phyloP scores from a whole-genome alignment of 2,797 vertebrate genomes.

The Denticeps clupeoides region DNA sequence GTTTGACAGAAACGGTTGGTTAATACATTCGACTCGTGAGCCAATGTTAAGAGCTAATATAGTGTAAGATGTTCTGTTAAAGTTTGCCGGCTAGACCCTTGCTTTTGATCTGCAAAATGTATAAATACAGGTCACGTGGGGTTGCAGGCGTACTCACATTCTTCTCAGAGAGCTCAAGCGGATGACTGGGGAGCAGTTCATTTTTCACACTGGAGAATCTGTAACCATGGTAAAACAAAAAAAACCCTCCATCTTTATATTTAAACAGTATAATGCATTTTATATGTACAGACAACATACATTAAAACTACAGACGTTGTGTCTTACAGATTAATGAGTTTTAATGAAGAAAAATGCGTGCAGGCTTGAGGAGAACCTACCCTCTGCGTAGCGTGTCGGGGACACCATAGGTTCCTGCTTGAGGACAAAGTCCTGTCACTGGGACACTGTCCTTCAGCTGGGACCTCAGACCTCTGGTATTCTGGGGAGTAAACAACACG shows the following conservation, averaged over 20 bases:
- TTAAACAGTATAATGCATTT: not conserved
- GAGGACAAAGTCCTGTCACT: conserved; percentile 67
- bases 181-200: conserved; percentile 82
- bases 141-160: conserved; percentile 66
- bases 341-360: not conserved
- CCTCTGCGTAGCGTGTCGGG: conserved; percentile 78
- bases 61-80: no score
- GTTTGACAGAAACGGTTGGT: no score
- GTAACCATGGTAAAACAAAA: not conserved
- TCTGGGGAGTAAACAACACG: no score
- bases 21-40: not conserved
- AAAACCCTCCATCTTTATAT: not conserved
- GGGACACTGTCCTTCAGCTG: conserved; percentile 82
- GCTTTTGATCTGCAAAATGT: no score
- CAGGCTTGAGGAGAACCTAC: conserved; percentile 39
- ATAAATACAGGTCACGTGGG: no score
- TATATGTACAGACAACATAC: not conserved
- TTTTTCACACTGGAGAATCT: conserved; percentile 86
- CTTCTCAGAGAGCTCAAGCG: conserved; percentile 84
- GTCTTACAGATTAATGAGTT: no score
- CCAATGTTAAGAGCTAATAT: not conserved
- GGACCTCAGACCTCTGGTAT: conserved; percentile 71
- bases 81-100: no score
- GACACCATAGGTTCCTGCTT: conserved; percentile 68
- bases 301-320: no score